Percentiles rank a stretch among this genome's conserved stretches.
These are phyloP conservation scores for Pedionomus torquatus DNA, from an alignment of 2,113 vertebrate genomes.

Conservation along the genomic window DNA sequence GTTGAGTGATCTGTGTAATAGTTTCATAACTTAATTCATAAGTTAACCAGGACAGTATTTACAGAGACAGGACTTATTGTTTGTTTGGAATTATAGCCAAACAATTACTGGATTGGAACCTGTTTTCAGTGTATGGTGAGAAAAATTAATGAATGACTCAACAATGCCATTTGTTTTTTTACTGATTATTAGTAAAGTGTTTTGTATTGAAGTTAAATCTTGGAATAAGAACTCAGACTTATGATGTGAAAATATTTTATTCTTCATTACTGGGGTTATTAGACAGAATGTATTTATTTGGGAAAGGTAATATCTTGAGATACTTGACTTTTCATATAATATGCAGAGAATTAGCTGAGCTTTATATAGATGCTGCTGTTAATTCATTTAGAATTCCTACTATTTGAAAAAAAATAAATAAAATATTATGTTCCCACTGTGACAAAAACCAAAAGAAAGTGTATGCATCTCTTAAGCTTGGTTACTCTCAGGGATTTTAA, in stretches of 20 bases:
- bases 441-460: neutral
- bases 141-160: neutral
- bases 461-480: neutral
- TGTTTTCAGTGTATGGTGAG: neutral
- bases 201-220: neutral
- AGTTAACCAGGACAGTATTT: neutral
- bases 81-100: conserved; percentile 27
- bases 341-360: neutral
- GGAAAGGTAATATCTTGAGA: neutral
- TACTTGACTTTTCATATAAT: neutral
- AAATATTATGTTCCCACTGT: neutral
- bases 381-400: neutral
- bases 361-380: neutral
- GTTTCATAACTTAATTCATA: neutral
- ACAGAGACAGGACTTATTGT: neutral
- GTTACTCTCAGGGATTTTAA: neutral
- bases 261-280: neutral
- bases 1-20: neutral
- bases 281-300: neutral
- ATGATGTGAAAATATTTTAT: neutral
- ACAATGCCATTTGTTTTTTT: neutral
- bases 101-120: neutral
- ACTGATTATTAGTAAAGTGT: neutral
- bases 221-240: neutral
- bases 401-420: neutral